Evolutionary conservation across 1,140 invertebrate species (phyloP).

Genomic region (Ylistrum balloti): DNA sequence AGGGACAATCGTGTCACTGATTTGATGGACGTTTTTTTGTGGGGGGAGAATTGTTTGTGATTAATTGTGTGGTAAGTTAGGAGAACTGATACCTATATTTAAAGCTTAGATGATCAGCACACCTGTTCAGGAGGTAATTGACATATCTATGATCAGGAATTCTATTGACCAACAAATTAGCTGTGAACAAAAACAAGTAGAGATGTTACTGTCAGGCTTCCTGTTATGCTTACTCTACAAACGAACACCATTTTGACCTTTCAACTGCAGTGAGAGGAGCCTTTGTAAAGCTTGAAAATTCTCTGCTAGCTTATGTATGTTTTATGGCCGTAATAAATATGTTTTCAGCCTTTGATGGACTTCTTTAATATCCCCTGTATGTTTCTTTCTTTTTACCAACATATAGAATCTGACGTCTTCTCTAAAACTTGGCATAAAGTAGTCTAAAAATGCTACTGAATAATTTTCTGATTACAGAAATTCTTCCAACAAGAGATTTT

Average conservation of each 20-base stretch:
- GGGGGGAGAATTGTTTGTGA: background rate
- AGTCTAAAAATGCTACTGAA: background rate
- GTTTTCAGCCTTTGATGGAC: too few relatives aligned
- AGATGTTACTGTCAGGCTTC: background rate
- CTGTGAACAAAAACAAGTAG: slow-evolving; percentile 31
- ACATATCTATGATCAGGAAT: background rate
- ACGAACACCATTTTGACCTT: background rate
- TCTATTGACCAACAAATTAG: slow-evolving; percentile 23
- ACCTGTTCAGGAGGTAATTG: background rate
- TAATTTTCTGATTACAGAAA: background rate
- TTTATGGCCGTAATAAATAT: background rate
- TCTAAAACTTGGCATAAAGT: background rate
- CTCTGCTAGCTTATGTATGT: background rate
- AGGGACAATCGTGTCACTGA: background rate
- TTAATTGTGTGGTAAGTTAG: background rate
- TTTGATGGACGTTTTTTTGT: slow-evolving; percentile 39
- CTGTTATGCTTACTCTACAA: background rate
- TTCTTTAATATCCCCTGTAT: too few relatives aligned
- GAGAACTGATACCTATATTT: background rate
- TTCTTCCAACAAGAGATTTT: background rate
- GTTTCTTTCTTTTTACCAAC: too few relatives aligned
- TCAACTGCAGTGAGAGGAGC: background rate
- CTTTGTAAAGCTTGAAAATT: background rate
- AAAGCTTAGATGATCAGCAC: background rate
- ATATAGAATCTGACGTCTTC: too few relatives aligned